phyloP scores from a whole-genome alignment of 2,888 invertebrate genomes.

The Petrolisthes manimaculis region DNA sequence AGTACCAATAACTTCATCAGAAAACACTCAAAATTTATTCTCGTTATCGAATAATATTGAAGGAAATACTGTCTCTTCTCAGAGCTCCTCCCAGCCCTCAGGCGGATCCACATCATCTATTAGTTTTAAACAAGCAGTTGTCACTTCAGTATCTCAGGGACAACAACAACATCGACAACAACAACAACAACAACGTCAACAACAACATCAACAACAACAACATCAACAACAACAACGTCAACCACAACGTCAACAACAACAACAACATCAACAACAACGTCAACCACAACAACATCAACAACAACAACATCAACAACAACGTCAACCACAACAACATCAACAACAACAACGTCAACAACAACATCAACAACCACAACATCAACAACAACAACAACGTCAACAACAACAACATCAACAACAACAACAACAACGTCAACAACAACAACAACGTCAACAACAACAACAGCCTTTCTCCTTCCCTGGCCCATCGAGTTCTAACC shows the following conservation, averaged over 20 bases:
- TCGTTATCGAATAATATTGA: neutral
- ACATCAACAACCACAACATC: too few relatives aligned
- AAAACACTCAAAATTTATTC: neutral
- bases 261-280: too few relatives aligned
- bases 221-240: too few relatives aligned
- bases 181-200: too few relatives aligned
- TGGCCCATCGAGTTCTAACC: neutral
- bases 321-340: too few relatives aligned
- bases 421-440: slow-evolving; percentile 16
- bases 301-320: too few relatives aligned
- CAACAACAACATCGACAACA: neutral
- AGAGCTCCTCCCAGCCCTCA: neutral
- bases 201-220: too few relatives aligned
- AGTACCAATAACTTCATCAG: neutral
- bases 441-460: slow-evolving; percentile 15
- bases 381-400: too few relatives aligned
- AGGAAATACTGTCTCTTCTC: neutral
- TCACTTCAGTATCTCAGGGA: slow-evolving; percentile 16
- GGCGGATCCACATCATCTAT: neutral
- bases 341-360: too few relatives aligned
- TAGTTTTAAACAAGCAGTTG: slow-evolving; percentile 14
- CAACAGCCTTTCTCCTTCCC: slow-evolving; percentile 16
- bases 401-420: neutral
- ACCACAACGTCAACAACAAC: too few relatives aligned
- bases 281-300: neutral